Conservation (phyloP, 2,888 invertebrate genomes). For the Brenthis daphne region DNA sequence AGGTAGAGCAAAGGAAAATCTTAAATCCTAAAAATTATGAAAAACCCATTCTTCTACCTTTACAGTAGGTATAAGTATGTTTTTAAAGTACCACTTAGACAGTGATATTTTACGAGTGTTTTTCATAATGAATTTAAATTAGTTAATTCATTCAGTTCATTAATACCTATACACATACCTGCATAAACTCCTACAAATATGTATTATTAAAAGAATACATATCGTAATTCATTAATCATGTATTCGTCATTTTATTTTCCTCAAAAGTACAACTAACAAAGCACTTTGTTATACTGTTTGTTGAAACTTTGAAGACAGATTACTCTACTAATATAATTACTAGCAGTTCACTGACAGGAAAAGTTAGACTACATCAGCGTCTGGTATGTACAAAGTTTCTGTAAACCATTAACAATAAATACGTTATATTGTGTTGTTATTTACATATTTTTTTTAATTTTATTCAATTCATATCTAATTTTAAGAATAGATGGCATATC, state of each 20-base stretch:
- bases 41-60: not conserved
- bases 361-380: slow-evolving; percentile 42
- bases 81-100: not conserved
- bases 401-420: not conserved
- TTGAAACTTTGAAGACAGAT: slow-evolving; percentile 42
- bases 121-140: not conserved
- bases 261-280: not conserved
- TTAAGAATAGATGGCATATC: too few species aligned
- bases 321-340: slow-evolving; percentile 41
- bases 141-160: not conserved
- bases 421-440: not conserved
- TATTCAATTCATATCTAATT: not conserved
- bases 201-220: not conserved
- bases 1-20: too few species aligned
- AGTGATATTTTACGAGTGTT: too few species aligned
- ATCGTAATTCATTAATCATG: not conserved
- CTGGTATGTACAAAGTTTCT: slow-evolving; percentile 34
- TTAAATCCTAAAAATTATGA: not conserved
- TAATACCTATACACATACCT: not conserved
- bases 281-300: slow-evolving; percentile 34
- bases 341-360: slow-evolving; percentile 36
- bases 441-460: slow-evolving; percentile 12
- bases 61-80: not conserved
- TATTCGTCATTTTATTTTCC: too few species aligned
- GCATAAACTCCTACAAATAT: not conserved